Conservation (phyloP, 64 coral and sea anemone genomes). For the Actinia equina region DNA sequence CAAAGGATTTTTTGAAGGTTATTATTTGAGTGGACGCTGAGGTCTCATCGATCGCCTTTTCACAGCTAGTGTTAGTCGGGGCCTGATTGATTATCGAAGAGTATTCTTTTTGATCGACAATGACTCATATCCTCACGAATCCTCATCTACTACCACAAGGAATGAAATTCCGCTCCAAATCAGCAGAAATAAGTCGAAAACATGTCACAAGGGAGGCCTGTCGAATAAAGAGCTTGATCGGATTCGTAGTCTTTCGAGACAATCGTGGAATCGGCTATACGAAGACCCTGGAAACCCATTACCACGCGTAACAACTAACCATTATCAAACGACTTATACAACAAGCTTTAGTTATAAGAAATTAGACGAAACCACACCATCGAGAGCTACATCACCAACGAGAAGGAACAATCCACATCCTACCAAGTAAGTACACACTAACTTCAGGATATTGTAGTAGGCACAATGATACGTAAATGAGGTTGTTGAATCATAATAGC, state of each 20-base stretch:
- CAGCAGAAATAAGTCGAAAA: slow-evolving; percentile 43
- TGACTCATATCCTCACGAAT: slow-evolving; percentile 88
- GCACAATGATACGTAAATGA: background rate
- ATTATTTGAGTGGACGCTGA: background rate
- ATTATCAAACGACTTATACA: slow-evolving; percentile 76
- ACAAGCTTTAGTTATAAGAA: slow-evolving; percentile 60
- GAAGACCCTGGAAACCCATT: slow-evolving; percentile 79
- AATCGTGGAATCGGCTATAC: slow-evolving; percentile 65
- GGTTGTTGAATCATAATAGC: too few species aligned
- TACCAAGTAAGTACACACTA: slow-evolving; percentile 41
- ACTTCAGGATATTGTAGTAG: background rate
- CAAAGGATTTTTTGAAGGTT: background rate
- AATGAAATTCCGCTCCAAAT: slow-evolving; percentile 77
- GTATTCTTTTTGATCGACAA: background rate
- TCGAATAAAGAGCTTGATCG: slow-evolving; percentile 73
- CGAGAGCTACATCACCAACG: slow-evolving; percentile 68
- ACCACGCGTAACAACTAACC: slow-evolving; percentile 59
- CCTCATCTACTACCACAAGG: slow-evolving; percentile 56
- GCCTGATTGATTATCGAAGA: background rate
- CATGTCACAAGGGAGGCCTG: slow-evolving; percentile 45
- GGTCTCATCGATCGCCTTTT: background rate
- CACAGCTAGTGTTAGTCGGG: background rate
- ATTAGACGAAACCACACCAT: slow-evolving; percentile 69
- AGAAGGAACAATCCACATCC: slow-evolving; percentile 88
- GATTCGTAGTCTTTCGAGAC: slow-evolving; percentile 68